phyloP scores from a whole-genome alignment of 2,797 vertebrate species.

The Cossypha caffra region DNA sequence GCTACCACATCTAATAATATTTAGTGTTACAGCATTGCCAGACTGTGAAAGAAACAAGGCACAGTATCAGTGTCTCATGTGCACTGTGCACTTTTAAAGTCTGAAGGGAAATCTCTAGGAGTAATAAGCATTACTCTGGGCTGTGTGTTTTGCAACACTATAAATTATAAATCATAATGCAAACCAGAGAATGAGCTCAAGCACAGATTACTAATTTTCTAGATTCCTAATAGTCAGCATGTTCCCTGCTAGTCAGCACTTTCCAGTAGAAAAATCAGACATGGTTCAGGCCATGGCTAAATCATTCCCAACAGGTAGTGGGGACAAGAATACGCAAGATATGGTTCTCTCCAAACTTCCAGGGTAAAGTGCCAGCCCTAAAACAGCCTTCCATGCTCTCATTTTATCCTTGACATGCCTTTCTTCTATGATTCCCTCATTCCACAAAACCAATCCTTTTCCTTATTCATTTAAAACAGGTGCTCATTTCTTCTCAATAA shows the following conservation, averaged over 20 bases:
- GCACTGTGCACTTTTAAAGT: neutral
- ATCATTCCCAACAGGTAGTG: neutral
- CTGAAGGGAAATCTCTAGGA: neutral
- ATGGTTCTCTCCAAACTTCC: neutral
- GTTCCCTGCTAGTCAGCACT: neutral
- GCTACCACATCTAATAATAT: neutral
- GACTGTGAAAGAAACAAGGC: neutral
- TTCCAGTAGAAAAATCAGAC: neutral
- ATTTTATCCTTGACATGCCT: neutral
- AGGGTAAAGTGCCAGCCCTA: neutral
- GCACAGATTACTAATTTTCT: neutral
- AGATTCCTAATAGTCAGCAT: neutral
- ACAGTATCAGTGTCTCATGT: neutral
- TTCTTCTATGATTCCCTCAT: fast-evolving
- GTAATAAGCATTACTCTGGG: neutral
- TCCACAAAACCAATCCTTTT: neutral
- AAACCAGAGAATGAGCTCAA: neutral
- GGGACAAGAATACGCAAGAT: neutral
- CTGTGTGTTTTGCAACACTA: neutral
- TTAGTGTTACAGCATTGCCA: neutral
- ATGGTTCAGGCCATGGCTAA: neutral
- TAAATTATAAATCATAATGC: neutral
- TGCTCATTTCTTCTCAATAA: neutral
- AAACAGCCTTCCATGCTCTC: neutral
- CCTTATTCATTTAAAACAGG: neutral